Conservation (phyloP, 2,797 vertebrate species). For the Sebastolobus alascanus region DNA sequence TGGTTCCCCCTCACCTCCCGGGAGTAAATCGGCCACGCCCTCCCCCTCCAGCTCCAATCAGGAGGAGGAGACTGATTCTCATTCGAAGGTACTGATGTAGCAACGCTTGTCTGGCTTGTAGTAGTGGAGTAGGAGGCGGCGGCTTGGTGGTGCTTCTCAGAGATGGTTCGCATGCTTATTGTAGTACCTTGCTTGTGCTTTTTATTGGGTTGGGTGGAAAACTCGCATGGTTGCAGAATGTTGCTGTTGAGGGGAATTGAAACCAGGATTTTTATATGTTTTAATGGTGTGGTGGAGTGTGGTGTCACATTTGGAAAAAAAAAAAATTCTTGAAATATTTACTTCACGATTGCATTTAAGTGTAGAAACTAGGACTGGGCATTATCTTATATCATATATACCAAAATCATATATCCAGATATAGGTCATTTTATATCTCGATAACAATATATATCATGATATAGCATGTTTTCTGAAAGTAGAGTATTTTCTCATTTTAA, state of each 20-base stretch:
- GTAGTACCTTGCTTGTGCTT: slow-evolving; percentile 28
- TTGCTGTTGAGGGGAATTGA: slow-evolving; percentile 2
- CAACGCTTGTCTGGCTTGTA: slow-evolving; percentile 52
- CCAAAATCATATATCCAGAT: too few species aligned
- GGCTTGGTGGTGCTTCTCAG: slow-evolving; percentile 34
- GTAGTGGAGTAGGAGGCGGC: slow-evolving; percentile 24
- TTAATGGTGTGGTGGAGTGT: slow-evolving; percentile 2
- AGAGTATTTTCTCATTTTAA: too few species aligned
- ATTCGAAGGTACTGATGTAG: slow-evolving; percentile 91
- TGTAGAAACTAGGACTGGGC: background rate
- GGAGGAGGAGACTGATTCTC: slow-evolving; percentile 97
- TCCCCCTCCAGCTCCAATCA: slow-evolving; percentile 98
- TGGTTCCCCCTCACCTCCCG: slow-evolving; percentile 95
- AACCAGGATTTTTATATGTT: background rate
- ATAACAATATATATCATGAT: too few species aligned
- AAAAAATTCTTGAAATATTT: slow-evolving; percentile 25
- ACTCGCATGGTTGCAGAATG: slow-evolving; percentile 1
- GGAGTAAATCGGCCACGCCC: slow-evolving; percentile 98
- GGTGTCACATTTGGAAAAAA: slow-evolving; percentile 18
- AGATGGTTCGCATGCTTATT: slow-evolving; percentile 32
- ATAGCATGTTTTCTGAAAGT: too few species aligned
- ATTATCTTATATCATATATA: too few species aligned
- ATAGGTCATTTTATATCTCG: too few species aligned
- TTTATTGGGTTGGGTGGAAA: slow-evolving; percentile 35
- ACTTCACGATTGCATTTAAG: background rate